Evolutionary conservation across 2,888 invertebrate genomes (phyloP).

Genomic region (Sarcophaga rosellei): DNA sequence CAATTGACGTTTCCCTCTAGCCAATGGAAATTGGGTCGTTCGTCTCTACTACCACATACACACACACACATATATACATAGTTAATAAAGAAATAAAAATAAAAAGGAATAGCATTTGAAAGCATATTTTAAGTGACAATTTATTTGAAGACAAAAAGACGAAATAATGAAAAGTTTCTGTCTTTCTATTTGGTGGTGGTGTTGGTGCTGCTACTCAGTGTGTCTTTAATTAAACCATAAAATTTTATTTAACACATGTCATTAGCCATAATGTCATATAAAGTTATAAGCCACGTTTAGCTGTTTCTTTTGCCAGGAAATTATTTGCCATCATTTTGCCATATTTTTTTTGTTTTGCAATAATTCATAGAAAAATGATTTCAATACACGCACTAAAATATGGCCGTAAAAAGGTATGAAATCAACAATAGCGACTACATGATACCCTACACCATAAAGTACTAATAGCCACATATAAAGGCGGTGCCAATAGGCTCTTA

Average conservation of each 20-base stretch:
- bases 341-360: neutral
- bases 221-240: constrained; percentile 48
- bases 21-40: constrained; percentile 35
- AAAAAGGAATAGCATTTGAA: neutral
- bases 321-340: neutral
- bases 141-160: neutral
- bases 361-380: constrained; percentile 13
- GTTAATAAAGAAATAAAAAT: neutral
- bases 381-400: constrained; percentile 38
- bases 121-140: too few relatives aligned
- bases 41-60: constrained; percentile 4
- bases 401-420: neutral
- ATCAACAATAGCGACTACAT: neutral
- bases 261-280: constrained; percentile 12
- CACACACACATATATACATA: neutral
- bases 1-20: neutral
- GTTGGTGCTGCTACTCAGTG: too few relatives aligned
- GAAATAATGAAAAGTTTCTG: neutral
- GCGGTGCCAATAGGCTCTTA: too few relatives aligned
- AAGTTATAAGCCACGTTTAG: constrained; percentile 28
- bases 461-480: too few relatives aligned
- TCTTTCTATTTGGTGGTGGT: neutral
- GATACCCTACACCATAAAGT: too few relatives aligned
- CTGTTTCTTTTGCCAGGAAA: neutral
- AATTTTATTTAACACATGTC: constrained; percentile 46